Evolutionary conservation across 2,888 invertebrate genomes (phyloP), one percentile per base, ranked within the genome.

Genomic region (Drosophila pullipes): DNA sequence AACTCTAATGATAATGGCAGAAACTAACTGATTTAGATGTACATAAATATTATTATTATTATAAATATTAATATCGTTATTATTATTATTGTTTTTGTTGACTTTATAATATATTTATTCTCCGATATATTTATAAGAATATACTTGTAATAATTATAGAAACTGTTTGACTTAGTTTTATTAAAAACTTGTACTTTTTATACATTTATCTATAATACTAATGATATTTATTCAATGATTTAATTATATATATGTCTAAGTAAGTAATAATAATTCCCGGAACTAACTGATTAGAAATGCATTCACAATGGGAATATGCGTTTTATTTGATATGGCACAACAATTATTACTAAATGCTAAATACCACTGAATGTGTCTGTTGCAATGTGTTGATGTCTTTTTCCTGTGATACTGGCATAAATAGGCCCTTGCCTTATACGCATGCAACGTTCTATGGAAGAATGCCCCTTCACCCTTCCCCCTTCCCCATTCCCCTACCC

Each of bases 301-400:
- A 47, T 47, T 25, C 28, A 50, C 18, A 52, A 31, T 52, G 18
- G 1, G 1, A 30, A 50, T 6, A 50, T 3, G 28, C 50, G 10
- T 5, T 50, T 18, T 50, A 28, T 49, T 25, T 28, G 25, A 49
- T 25, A 28, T 41, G 41, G n/a, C n/a, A 10, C 10, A 44, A 44
- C 22, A 3, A 50, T 4, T 30, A 31, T n/a, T 53, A 71, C 50
- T 7, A 62, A 59, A 50, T 65, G 31, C 54, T 68, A 72, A 76
- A 58, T 3, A 69, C 52, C 30, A 67, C 52, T 64, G 60, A 61
- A 39, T 55, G 49, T 68, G 72, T 47, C 52, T 66, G 44, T 52
- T 68, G 77, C 54, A 65, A 59, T 59, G 31, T 58, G 35, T 52
- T 52, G 22, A 16, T 25, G 22, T 4, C 47, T 16, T 9, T 13